Conservation (phyloP, 1,140 invertebrate species). For the Pseudoatta argentina region DNA sequence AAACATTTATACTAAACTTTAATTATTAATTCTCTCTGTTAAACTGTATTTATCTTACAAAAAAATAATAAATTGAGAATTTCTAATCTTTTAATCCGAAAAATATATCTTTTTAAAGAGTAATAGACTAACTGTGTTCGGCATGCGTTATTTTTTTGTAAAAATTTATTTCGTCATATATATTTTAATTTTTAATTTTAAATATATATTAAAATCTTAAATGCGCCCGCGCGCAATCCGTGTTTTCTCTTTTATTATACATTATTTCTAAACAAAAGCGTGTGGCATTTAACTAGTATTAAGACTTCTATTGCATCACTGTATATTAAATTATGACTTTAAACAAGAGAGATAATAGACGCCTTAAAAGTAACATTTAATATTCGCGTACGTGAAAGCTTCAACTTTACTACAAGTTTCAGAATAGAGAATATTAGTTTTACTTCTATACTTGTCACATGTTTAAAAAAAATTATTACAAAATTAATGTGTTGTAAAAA, state of each 20-base stretch:
- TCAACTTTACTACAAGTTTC: background rate
- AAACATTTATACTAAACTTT: background rate
- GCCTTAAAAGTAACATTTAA: conserved; percentile 9
- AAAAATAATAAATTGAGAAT: background rate
- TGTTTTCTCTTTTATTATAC: background rate
- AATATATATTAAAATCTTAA: background rate
- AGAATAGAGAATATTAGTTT: background rate
- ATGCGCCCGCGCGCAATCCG: too few relatives aligned
- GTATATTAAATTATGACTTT: background rate
- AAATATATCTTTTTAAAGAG: background rate
- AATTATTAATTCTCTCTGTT: background rate
- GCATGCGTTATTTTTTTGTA: background rate
- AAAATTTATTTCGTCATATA: background rate
- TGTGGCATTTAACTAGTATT: background rate
- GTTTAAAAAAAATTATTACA: background rate
- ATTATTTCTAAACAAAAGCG: background rate
- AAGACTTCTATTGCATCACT: background rate
- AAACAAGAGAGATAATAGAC: conserved; percentile 7
- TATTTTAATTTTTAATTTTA: background rate
- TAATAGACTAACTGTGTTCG: background rate
- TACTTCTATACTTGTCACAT: background rate
- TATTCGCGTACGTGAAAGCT: background rate
- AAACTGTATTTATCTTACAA: background rate
- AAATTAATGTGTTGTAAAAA: background rate
- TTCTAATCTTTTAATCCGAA: background rate